Evolutionary conservation across 2,113 vertebrate species (phyloP).

Genomic region (Tetrao urogallus): DNA sequence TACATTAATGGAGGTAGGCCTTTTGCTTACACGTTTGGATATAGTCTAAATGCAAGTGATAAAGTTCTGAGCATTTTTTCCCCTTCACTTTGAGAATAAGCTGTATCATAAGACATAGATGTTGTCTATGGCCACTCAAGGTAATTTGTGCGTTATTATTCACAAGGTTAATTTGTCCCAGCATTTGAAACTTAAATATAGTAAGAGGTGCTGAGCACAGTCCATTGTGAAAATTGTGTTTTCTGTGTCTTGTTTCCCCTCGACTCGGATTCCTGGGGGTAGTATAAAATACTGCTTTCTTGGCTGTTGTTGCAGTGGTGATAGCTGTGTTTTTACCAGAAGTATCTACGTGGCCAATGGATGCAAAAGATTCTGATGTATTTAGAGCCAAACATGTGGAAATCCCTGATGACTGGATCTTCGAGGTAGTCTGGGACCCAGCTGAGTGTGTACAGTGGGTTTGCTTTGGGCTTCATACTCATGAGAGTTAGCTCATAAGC

Average conservation of each 20-base stretch:
- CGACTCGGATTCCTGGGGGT: neutral
- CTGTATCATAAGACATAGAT: neutral
- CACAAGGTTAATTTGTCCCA: neutral
- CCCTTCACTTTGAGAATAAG: neutral
- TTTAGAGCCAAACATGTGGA: neutral
- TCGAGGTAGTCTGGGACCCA: neutral
- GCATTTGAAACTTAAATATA: neutral
- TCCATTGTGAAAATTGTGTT: accelerated
- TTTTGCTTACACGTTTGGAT: neutral
- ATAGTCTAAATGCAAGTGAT: neutral
- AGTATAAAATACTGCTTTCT: neutral
- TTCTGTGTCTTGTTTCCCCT: neutral
- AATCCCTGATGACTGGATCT: neutral
- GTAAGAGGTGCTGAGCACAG: neutral
- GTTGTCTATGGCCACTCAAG: neutral
- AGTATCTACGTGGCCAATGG: neutral
- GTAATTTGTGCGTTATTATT: neutral
- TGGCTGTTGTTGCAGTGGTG: neutral
- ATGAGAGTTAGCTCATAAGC: accelerated
- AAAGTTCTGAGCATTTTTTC: neutral
- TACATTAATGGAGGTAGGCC: neutral
- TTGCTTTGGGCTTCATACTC: neutral
- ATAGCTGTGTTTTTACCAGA: neutral
- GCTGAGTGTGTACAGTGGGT: accelerated
- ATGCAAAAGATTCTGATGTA: neutral